A percentile compares a stretch with the other conserved stretches of the same genome.
Conservation (phyloP, 23 tunicate species). For the Diplosoma virens region DNA sequence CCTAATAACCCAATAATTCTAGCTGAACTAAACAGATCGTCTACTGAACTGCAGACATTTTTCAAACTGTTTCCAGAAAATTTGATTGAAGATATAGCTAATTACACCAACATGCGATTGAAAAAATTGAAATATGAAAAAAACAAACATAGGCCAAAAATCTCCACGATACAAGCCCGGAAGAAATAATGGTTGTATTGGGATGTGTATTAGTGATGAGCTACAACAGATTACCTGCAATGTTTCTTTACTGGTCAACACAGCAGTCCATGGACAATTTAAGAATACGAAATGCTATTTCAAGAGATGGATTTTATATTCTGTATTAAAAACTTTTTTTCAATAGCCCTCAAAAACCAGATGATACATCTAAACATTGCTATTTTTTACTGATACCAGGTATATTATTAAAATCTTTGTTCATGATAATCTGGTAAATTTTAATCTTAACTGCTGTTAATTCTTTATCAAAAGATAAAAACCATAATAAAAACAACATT, state of each 20-base stretch:
- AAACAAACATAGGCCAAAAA: neutral
- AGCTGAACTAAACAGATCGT: neutral
- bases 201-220: neutral
- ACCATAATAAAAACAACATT: no score
- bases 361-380: no score
- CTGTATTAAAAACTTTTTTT: neutral
- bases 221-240: neutral
- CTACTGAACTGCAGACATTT: neutral
- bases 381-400: no score
- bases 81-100: neutral
- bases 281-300: neutral
- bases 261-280: neutral
- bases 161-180: neutral
- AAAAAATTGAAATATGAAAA: neutral
- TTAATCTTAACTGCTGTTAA: no score
- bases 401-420: no score
- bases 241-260: neutral
- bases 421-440: no score
- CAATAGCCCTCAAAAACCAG: neutral
- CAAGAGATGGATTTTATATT: neutral
- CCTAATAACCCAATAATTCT: neutral
- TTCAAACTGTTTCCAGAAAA: neutral
- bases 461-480: no score
- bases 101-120: neutral
- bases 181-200: neutral